These are phyloP conservation scores for Anticlea derivata DNA, from an alignment of 2,888 invertebrate species.

Conservation along the genomic window DNA sequence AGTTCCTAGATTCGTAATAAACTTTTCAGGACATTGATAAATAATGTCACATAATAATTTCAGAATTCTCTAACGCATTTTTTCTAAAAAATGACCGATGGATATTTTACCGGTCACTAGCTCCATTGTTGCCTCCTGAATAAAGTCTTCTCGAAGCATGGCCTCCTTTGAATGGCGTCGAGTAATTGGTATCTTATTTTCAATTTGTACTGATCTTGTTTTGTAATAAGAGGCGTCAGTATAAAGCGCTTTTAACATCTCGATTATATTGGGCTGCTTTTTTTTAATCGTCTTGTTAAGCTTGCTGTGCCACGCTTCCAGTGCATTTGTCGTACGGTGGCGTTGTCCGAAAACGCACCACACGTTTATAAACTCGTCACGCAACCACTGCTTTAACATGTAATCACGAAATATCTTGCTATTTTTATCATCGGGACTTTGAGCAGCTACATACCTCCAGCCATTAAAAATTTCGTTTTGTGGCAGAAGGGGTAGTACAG, in stretches of 20 bases:
- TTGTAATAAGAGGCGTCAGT: background rate
- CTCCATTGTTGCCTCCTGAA: constrained; percentile 11
- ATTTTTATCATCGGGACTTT: constrained; percentile 9
- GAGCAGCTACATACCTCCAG: background rate
- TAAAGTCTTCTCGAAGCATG: constrained; percentile 11
- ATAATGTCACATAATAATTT: no score
- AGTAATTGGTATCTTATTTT: no score
- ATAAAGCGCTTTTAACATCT: background rate
- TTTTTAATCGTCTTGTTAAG: constrained; percentile 7
- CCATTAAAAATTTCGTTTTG: constrained; percentile 4
- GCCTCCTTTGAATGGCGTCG: constrained; percentile 6
- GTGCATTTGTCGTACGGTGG: constrained; percentile 7
- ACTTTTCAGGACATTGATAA: no score
- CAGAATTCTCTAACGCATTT: no score
- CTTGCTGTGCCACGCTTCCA: constrained; percentile 15
- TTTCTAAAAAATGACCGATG: background rate
- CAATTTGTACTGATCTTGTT: no score
- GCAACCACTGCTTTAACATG: constrained; percentile 11
- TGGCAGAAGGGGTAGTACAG: constrained; percentile 8
- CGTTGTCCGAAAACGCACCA: constrained; percentile 12
- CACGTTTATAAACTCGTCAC: constrained; percentile 4
- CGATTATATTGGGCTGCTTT: constrained; percentile 14
- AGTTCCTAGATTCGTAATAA: no score
- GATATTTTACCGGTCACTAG: constrained; percentile 6
- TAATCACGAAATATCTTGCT: constrained; percentile 11